Evolutionary conservation across 2,797 vertebrate species (phyloP).

Genomic region (Notamacropus eugenii): DNA sequence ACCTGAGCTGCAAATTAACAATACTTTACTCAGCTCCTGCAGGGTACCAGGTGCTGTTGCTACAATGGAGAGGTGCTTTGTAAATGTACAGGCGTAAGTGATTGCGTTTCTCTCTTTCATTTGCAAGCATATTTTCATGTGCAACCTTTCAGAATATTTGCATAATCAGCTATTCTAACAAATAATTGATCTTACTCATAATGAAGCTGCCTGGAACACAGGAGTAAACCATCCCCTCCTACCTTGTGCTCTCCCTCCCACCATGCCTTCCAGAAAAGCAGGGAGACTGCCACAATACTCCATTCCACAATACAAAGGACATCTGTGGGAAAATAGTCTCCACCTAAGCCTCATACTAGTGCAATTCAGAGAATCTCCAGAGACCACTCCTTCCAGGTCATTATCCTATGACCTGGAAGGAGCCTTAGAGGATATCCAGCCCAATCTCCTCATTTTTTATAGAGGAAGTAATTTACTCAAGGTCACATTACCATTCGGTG

Average conservation of each 20-base stretch:
- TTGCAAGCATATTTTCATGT: slow-evolving; percentile 57
- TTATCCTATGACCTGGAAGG: not conserved
- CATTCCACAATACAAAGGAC: not conserved
- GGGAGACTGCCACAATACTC: not conserved
- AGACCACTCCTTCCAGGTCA: not conserved
- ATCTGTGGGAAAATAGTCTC: not conserved
- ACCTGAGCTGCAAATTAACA: slow-evolving; percentile 57
- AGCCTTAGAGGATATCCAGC: not conserved
- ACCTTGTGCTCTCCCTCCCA: not conserved
- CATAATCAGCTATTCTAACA: slow-evolving; percentile 65
- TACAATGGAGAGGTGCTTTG: not conserved
- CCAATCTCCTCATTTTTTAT: not conserved
- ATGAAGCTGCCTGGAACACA: slow-evolving; percentile 43
- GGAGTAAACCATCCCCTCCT: not conserved
- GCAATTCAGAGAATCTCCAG: not conserved
- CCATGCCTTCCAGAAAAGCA: not conserved
- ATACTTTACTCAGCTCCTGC: slow-evolving; percentile 42
- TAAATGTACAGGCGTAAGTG: slow-evolving; percentile 29
- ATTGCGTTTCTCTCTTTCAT: slow-evolving; percentile 58
- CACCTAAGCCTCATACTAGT: not conserved
- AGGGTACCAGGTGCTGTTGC: slow-evolving; percentile 50
- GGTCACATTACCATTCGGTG: not conserved
- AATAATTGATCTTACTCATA: slow-evolving; percentile 53
- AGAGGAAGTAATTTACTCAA: not conserved
- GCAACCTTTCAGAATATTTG: slow-evolving; percentile 56